Evolutionary conservation across 2,113 vertebrate species (phyloP), one percentile per base, ranked within the genome.

Genomic region (Lepus europaeus): DNA sequence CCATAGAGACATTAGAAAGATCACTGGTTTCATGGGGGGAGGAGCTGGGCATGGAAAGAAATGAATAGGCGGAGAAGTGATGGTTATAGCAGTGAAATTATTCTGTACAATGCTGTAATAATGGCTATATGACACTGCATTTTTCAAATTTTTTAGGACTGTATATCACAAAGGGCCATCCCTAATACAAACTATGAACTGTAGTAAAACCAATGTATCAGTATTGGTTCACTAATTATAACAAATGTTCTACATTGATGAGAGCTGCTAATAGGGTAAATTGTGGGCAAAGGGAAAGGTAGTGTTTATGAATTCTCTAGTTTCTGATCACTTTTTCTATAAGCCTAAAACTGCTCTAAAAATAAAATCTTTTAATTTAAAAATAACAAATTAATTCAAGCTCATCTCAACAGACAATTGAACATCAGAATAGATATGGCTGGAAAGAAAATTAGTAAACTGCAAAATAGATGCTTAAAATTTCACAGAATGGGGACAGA

Each of bases 401-500:
- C 68, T 91, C 74, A 80, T 66, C 11, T 80, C 79, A 80, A 29
- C 61, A 0, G 6, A 56, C 49, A 89, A 87, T 49, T 80, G 70
- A 93, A 72, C 68, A 23, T 36, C 20, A 84, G 23, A 29, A 49
- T 78, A 49, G 51, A 78, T 51, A 79, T 39, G 61, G 8, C 31
- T 33, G n/a, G 88, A 94, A 84, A 85, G n/a, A 82, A 91, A 89
- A 66, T 56, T 13, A 53, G 49, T 84, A 45, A 66, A 17, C 36
- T 87, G 70, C 6, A 49, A 72, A 90, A 70, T 25, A 63, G 16
- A 93, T 27, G 7, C 56, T 45, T 78, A 66, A 74, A 74, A 25
- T 36, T 68, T 10, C 29, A 81, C 8, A 39, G 59, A 94, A 51
- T 59, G 10, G 36, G 36, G 36, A 36, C 36, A 36, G 36, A 36